phyloP scores from a whole-genome alignment of 2,797 vertebrate species.

The Danio tinwini region DNA sequence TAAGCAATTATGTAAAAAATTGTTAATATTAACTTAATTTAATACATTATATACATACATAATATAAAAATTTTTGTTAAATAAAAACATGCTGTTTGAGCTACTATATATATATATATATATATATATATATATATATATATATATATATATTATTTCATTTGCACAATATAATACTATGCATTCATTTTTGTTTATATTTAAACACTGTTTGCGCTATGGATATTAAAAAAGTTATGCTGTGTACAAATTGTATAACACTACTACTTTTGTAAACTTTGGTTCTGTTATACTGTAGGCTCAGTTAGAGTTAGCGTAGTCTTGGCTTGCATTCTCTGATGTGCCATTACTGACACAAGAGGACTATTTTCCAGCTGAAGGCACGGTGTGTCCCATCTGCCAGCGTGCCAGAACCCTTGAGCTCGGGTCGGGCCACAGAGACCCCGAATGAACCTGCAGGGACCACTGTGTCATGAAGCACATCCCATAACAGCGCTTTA shows the following conservation, averaged over 20 bases:
- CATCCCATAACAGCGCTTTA: conserved; percentile 50
- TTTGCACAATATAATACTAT: background rate
- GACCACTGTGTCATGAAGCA: conserved; percentile 56
- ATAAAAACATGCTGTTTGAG: background rate
- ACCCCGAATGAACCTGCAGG: conserved; percentile 44
- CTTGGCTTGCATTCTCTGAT: conserved; percentile 42
- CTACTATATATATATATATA: background rate
- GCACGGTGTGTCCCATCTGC: conserved; percentile 60
- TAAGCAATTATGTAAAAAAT: background rate
- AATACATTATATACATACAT: no score
- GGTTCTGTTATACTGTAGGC: conserved; percentile 2
- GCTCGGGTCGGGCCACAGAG: conserved; percentile 54
- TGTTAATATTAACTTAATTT: no score
- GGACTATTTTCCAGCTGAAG: conserved; percentile 61
- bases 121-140: background rate
- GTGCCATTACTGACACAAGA: conserved; percentile 38
- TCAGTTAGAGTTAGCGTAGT: conserved; percentile 37
- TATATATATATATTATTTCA: background rate
- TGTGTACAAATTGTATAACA: background rate
- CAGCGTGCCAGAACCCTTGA: conserved; percentile 55
- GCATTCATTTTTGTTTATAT: background rate
- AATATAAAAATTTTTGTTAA: no score
- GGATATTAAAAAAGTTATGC: background rate
- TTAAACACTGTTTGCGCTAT: background rate
- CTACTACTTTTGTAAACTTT: conserved; percentile 13